Evolutionary conservation across 2,888 invertebrate species (phyloP).

Genomic region (Polyommatus icarus): DNA sequence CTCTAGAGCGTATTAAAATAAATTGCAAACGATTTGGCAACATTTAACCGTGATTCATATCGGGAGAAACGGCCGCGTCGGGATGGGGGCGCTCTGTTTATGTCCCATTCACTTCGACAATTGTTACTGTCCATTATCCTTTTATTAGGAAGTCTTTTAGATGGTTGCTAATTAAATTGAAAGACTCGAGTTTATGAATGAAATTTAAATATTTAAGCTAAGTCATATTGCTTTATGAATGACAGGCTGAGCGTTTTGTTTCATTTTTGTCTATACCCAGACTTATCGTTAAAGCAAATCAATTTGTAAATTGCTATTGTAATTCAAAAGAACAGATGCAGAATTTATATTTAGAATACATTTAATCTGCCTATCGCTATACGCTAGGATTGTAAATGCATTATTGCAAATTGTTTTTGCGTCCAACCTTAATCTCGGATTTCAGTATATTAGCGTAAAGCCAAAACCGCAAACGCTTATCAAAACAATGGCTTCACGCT

Average conservation of each 20-base stretch:
- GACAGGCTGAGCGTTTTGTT: neutral
- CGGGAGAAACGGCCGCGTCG: conserved; percentile 68
- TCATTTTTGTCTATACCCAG: too few species aligned
- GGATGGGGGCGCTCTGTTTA: conserved; percentile 61
- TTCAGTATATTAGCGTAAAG: neutral
- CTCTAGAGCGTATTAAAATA: conserved; percentile 78
- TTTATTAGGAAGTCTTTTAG: conserved; percentile 3
- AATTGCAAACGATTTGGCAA: conserved; percentile 80
- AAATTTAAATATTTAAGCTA: neutral
- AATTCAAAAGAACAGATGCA: neutral
- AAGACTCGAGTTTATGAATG: neutral
- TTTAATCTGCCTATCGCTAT: neutral
- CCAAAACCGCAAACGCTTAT: conserved; percentile 9
- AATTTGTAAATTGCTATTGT: neutral
- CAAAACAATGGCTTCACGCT: conserved; percentile 19
- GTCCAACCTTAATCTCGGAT: conserved; percentile 13
- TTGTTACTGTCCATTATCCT: neutral
- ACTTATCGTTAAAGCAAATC: neutral
- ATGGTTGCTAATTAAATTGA: neutral
- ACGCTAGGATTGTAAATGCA: conserved; percentile 26
- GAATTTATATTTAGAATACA: neutral
- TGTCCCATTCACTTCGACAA: neutral
- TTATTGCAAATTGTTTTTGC: conserved; percentile 31
- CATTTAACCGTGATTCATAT: conserved; percentile 80
- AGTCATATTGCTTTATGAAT: neutral